phyloP scores from a whole-genome alignment of 1,140 invertebrate species.

The Lordiphosa mommai region DNA sequence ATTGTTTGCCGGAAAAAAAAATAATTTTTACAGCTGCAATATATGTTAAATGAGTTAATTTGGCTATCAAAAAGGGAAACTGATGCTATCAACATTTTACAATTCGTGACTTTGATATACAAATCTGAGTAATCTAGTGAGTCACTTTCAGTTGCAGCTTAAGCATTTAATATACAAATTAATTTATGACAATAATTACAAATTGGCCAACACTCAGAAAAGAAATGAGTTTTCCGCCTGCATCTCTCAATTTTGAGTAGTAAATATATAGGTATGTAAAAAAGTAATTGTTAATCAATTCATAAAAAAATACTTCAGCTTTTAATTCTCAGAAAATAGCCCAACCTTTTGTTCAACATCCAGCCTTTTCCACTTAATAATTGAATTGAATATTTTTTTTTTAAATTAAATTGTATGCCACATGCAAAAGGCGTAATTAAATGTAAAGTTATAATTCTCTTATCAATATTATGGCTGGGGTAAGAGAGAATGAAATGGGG shows the following conservation, averaged over 20 bases:
- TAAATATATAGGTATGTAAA: slow-evolving; percentile 47
- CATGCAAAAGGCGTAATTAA: slow-evolving; percentile 32
- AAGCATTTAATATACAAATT: slow-evolving; percentile 18
- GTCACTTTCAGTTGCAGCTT: no score
- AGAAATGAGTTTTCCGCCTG: neutral
- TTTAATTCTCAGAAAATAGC: no score
- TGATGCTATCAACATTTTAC: no score
- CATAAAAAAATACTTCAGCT: neutral
- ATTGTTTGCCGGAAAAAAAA: no score
- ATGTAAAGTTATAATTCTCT: slow-evolving; percentile 20
- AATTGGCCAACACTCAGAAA: neutral
- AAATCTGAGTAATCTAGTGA: no score
- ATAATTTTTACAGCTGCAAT: no score
- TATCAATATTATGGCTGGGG: neutral
- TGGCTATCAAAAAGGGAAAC: no score
- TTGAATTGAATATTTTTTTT: slow-evolving; percentile 50
- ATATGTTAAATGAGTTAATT: no score
- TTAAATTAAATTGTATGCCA: slow-evolving; percentile 54
- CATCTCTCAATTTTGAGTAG: slow-evolving; percentile 28
- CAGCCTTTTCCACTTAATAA: slow-evolving; percentile 2
- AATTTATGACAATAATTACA: slow-evolving; percentile 58
- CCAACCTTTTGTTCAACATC: no score
- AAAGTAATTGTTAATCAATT: slow-evolving; percentile 62
- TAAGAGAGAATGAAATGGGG: neutral
- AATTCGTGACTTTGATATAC: no score